A percentile compares a stretch with the other conserved stretches of the same genome.
Evolutionary conservation across 2,113 vertebrate species (phyloP).

Genomic region (Myocastor coypus): DNA sequence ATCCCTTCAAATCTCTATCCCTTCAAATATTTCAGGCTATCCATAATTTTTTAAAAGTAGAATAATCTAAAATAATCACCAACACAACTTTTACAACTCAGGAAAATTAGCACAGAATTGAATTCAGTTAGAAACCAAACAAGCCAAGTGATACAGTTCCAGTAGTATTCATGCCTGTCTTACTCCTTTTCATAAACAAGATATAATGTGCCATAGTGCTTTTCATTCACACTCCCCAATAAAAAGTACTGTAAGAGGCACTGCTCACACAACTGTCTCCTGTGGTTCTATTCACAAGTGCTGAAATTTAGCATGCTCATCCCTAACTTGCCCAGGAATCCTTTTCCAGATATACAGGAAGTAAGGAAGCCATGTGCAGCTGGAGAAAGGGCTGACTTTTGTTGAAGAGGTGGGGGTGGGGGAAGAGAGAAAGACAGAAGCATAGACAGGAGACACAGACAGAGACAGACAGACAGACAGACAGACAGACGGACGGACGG

Average conservation of each 20-base stretch:
- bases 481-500: too few species aligned
- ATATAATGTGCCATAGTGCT: neutral
- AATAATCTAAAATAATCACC: conserved; percentile 25
- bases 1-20: neutral
- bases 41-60: neutral
- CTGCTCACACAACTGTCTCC: neutral
- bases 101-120: neutral
- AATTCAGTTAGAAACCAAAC: conserved; percentile 12
- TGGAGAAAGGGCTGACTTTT: neutral
- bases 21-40: conserved; percentile 8
- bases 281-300: neutral
- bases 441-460: neutral
- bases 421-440: too few species aligned
- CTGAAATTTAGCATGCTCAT: neutral
- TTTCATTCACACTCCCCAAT: neutral
- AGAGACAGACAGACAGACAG: too few species aligned
- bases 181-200: neutral
- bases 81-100: conserved; percentile 6
- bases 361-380: neutral
- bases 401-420: neutral
- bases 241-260: conserved; percentile 19
- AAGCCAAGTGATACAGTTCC: neutral
- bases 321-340: neutral
- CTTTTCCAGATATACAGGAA: neutral
- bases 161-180: neutral